Base-by-base conservation (phyloP, 2,888 invertebrate genomes). In the Anoplius nigerrimus region DNA sequence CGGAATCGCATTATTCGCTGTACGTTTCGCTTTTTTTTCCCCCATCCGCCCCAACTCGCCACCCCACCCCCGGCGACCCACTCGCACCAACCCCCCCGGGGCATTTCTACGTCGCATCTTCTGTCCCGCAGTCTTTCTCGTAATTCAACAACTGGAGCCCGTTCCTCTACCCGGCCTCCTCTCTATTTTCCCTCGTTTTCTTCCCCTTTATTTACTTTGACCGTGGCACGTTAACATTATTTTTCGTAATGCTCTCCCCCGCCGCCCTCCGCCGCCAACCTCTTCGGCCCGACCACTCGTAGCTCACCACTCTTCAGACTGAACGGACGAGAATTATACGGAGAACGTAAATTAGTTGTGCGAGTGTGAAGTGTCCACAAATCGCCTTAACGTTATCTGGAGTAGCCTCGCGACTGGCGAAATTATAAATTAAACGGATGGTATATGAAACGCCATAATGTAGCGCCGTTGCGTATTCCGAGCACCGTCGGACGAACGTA, bases 1-100 rank as follows among this genome's bases (percentile, higher is more conserved):
- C 66, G 70, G 70, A 79, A 79, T 79, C 72, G 70, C 77, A 79
- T 79, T 79, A 79, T 79, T 74, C 76, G 46, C 66, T 73, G 71
- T 78, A 75, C 71, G 70, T 74, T 78, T 74, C 45, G 18, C 48
- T 55, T 21, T 45, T n/a, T 59, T 59, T 59, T 21, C 16, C 42
- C 15, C 46, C 43, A 20, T 42, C 46, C 21, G 4, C 15, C 20
- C 43, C n/a, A n/a, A n/a, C n/a, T n/a, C n/a, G n/a, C n/a, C n/a
- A n/a, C n/a, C n/a, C 5, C 20, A 34, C 43, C 4, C 34, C 56
- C 18, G n/a, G n/a, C 34, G 34, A 34, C 34, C 11, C 22, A 34
- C 22, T 15, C 43, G 13, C 46, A 42, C 54, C n/a, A 1, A 5
- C 20, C 55, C 42, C 18, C 24, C 46, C 43, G 13, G 2, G 27